A percentile compares a stretch with the other conserved stretches of the same genome.
These are phyloP conservation scores for Drosophila carrolli DNA, from an alignment of 1,140 invertebrate species.

Conservation along the genomic window DNA sequence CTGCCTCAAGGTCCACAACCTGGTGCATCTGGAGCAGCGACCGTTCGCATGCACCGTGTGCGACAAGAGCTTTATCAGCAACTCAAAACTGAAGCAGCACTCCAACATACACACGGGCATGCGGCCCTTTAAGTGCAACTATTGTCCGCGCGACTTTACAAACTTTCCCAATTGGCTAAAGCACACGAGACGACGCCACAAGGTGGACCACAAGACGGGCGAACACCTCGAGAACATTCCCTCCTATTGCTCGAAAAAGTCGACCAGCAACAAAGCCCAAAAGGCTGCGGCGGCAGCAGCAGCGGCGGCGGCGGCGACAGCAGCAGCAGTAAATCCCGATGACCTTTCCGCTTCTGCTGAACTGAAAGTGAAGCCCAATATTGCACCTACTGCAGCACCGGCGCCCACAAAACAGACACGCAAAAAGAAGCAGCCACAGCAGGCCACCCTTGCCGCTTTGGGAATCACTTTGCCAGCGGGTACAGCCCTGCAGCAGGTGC, in stretches of 20 bases:
- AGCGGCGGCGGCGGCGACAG: slow-evolving; percentile 46
- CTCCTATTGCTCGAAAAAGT: slow-evolving; percentile 82
- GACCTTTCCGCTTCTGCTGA: slow-evolving; percentile 16
- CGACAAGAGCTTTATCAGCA: slow-evolving; percentile 86
- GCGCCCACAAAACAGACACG: slow-evolving; percentile 59
- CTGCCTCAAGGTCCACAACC: slow-evolving; percentile 85
- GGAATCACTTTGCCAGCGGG: slow-evolving; percentile 69
- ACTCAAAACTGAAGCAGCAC: slow-evolving; percentile 86
- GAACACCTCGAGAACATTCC: slow-evolving; percentile 84
- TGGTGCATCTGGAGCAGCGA: slow-evolving; percentile 85
- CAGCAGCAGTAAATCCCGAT: slow-evolving; percentile 14
- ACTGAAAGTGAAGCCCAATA: slow-evolving; percentile 22
- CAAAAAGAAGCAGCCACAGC: slow-evolving; percentile 73
- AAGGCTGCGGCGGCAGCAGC: slow-evolving; percentile 65
- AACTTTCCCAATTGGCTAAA: slow-evolving; percentile 87
- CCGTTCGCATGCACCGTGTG: slow-evolving; percentile 85
- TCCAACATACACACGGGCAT: slow-evolving; percentile 86
- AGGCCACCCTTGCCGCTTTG: slow-evolving; percentile 64
- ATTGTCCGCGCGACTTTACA: slow-evolving; percentile 86
- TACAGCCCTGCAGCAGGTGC: slow-evolving; percentile 65
- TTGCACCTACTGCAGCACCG: slow-evolving; percentile 5
- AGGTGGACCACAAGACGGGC: slow-evolving; percentile 86
- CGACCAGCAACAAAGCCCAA: slow-evolving; percentile 69
- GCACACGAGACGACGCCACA: slow-evolving; percentile 86
- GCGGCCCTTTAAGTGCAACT: slow-evolving; percentile 86